Base-by-base conservation (phyloP, 2,113 vertebrate species). In the Anolis carolinensis region DNA sequence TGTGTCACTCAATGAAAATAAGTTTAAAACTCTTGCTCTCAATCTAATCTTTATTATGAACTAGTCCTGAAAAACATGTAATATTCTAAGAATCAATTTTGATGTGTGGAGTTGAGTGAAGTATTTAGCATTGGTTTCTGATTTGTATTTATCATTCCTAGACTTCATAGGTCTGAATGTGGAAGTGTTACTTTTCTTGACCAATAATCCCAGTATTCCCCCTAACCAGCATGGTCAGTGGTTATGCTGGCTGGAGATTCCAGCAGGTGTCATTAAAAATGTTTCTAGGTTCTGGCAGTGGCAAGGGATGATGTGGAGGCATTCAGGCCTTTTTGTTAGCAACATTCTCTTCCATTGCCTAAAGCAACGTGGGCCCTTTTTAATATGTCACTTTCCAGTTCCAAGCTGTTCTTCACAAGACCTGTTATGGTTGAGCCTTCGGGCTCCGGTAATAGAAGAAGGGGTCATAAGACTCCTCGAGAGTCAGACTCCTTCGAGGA, bases 281-380 rank as follows among this genome's bases (percentile, higher is more conserved):
- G 14, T 55, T 55, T 55, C 52, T 11, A 55, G 52, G 52, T 14
- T 55, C 75, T 44, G n/a, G 48, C 30, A 77, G 55, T 86, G 82
- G 65, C 83, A 79, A 82, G 79, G 25, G 63, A 82, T 77, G 30
- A 32, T 52, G 2, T 39, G 23, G n/a, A 5, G 2, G n/a, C 34
- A 62, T 10, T 62, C 20, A 21, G n/a, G 18, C 62, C 20, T 85
- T 27, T 52, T 8, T 68, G 18, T 70, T 55, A 59, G 30, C 20
- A 63, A 62, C 90, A 87, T 90, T 87, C 85, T 91, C 83, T 87
- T 89, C 78, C 83, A 52, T 0, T 85, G 63, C 74, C 83, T 67
- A 55, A 50, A 78, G 83, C 74, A 85, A 23, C 14, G 20, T 32
- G 13, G 52, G 11, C 30, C 55, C 1, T 39, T 90, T 75, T 55